phyloP scores from a whole-genome alignment of 1,140 invertebrate species.

The Drosophila quadrilineata region DNA sequence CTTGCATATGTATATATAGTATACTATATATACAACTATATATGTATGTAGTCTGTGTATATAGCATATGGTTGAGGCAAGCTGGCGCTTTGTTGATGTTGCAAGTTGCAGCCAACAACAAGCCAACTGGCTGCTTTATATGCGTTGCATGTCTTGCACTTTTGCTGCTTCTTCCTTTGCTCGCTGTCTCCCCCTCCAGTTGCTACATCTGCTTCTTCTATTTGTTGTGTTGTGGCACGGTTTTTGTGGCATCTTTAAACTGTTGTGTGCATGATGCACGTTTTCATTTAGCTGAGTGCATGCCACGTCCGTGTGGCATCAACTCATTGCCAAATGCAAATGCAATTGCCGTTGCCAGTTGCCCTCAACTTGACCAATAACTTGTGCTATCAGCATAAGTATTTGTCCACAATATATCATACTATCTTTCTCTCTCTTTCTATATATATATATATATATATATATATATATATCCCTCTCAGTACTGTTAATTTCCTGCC shows the following conservation, averaged over 20 bases:
- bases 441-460: too few species aligned
- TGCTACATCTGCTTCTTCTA: too few species aligned
- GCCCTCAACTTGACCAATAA: too few species aligned
- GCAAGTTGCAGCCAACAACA: slow-evolving; percentile 20
- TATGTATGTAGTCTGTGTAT: background rate
- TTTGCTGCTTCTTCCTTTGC: slow-evolving; percentile 37
- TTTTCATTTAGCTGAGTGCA: slow-evolving; percentile 80
- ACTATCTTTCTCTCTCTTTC: too few species aligned
- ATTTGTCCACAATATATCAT: slow-evolving; percentile 38
- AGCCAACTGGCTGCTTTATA: slow-evolving; percentile 56
- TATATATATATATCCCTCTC: too few species aligned
- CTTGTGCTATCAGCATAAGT: too few species aligned
- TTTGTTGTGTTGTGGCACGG: slow-evolving; percentile 54
- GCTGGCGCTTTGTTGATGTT: slow-evolving; percentile 35
- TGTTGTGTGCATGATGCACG: slow-evolving; percentile 73
- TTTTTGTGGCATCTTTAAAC: too few species aligned
- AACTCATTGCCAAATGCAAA: slow-evolving; percentile 35
- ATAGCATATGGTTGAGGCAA: slow-evolving; percentile 23
- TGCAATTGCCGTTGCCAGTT: slow-evolving; percentile 6
- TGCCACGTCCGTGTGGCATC: slow-evolving; percentile 52
- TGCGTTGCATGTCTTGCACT: slow-evolving; percentile 56
- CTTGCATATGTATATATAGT: slow-evolving; percentile 17
- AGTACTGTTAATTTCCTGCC: slow-evolving; percentile 39
- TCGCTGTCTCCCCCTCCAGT: too few species aligned
- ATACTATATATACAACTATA: slow-evolving; percentile 1